Evolutionary conservation across 2,888 invertebrate genomes (phyloP), one percentile per base, ranked within the genome.

Genomic region (Helleia helle): DNA sequence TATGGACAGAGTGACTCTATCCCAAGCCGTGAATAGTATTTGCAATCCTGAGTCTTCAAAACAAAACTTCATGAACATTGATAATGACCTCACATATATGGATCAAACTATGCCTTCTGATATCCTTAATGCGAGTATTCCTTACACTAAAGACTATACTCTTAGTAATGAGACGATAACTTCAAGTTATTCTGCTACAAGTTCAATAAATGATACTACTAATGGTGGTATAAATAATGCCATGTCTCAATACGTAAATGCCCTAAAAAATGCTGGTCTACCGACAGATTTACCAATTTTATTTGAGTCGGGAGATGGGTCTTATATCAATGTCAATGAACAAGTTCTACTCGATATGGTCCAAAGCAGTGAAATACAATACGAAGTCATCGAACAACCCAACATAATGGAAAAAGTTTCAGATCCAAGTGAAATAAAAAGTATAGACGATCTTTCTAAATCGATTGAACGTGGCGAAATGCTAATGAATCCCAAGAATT

Each of bases 301-400:
- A 49, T 88, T 88, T 48, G 89, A 89, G 61, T 89, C 88, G 1
- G 88, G 87, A 14, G 89, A 89, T 50, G 89, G 89, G 0, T 88
- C 87, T 18, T 88, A 88, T 54, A 87, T 89, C 1, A 88, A 88
- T 44, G 87, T 90, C 1, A 89, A 88, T 44, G 89, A 89, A 60
- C 89, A 89, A 65, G 87, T 89, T 17, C 70, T 90, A 26, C 71
- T 85, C 6, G 84, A 85, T 42, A 85, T 86, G 85, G 85, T 84
- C 2, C 85, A 85, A 50, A 84, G 83, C 56, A 84, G 75, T 47
- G 84, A 81, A 54, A 84, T 85, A 48, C 84, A 85, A 54, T 85
- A 85, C 46, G 85, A 85, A 66, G 84, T 85, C 8, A 81, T 86
- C 41, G 85, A 86, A 51, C 84, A 84, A 55, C 84, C 84, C 1